Percentiles rank a stretch among this genome's conserved stretches.
These are phyloP conservation scores for Cuniculus paca DNA, from an alignment of 2,797 vertebrate genomes.

Conservation along the genomic window DNA sequence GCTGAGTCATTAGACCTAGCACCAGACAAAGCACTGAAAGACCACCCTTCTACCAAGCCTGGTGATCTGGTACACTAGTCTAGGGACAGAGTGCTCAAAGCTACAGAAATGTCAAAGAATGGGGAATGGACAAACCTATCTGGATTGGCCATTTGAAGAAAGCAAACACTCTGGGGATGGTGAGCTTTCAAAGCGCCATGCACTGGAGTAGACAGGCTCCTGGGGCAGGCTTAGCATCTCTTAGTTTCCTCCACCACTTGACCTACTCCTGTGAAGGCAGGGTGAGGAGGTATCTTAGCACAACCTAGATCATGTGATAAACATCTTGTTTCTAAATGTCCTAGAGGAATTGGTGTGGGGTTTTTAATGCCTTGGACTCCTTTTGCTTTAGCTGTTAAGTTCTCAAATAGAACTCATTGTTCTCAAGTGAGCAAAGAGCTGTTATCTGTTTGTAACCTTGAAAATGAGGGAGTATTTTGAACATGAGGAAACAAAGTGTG, in stretches of 20 bases:
- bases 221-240: neutral
- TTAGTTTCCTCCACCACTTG: neutral
- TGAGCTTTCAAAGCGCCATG: neutral
- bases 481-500: neutral
- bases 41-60: neutral
- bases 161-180: neutral
- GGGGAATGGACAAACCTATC: neutral
- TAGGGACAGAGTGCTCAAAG: neutral
- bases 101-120: neutral
- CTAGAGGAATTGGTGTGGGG: neutral
- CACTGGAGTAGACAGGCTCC: neutral
- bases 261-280: neutral
- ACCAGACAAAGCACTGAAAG: neutral
- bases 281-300: neutral
- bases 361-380: conserved; percentile 1
- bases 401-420: neutral
- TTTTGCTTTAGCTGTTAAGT: conserved; percentile 21
- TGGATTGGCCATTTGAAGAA: neutral
- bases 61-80: neutral
- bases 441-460: conserved; percentile 31
- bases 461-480: neutral
- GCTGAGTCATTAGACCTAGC: neutral
- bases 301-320: neutral
- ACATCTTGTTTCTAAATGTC: neutral
- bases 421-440: neutral